Base-by-base conservation (phyloP, 2,113 vertebrate species). In the Gadus macrocephalus region DNA sequence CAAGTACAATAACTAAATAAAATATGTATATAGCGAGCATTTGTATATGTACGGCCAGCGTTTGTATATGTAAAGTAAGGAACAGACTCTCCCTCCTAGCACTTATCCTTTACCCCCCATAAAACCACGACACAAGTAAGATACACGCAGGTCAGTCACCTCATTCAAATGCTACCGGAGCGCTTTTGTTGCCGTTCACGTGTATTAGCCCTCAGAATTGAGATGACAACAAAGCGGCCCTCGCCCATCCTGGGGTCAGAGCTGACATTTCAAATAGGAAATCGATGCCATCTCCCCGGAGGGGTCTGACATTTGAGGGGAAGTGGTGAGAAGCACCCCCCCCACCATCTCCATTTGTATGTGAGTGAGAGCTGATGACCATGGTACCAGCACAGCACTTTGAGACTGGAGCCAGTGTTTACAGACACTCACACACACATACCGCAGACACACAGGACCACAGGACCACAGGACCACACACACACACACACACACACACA, bases 281-380 rank as follows among this genome's bases (percentile, higher is more conserved):
- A 68, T 68, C 67, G 28, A 68, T 68, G 67, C 64, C 64, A 53
- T 66, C 42, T 15, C 38, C 38, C 64, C 38, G 64, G 17, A 15
- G 27, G 11, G 12, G n/a, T 27, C 17, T 68, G 67, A 68, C 67
- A 68, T 68, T 60, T 68, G 16, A 35, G 55, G 2, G 42, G 42
- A 49, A 9, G 42, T 9, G 42, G 42, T 9, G 12, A 49, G 42
- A 22, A 58, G 27, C 67, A 3, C 20, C 8, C 11, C 17, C 20
- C n/a, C 11, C 17, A 15, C n/a, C 53, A 14, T 58, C 55, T 58
- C 55, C 27, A 17, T 60, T 38, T 60, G 55, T 42, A 60, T 38
- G 67, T 15, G 67, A 35, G 17, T 15, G 25, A 16, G 8, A 56
- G 49, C 27, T 35, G 53, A 14, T 16, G 15, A 22, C 15, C 12